Percentiles rank a stretch among this genome's conserved stretches.
These are phyloP conservation scores for Aplochiton taeniatus DNA, from an alignment of 2,797 vertebrate species.

Conservation along the genomic window DNA sequence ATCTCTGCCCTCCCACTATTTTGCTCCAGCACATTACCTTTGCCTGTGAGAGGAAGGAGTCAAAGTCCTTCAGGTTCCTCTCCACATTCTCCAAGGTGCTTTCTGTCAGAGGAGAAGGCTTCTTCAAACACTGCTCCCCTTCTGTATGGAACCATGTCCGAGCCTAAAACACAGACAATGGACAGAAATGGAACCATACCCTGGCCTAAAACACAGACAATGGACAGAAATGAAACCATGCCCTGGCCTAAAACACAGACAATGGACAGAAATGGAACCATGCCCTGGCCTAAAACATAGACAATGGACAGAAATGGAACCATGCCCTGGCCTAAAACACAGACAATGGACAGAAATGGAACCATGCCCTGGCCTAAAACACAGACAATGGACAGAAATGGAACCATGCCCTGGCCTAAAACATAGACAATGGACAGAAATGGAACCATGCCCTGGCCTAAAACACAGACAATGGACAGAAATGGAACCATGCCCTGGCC, in stretches of 20 bases:
- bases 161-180: constrained; percentile 66
- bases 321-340: constrained; percentile 78
- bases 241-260: constrained; percentile 70
- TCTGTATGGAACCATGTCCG: constrained; percentile 82
- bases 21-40: constrained; percentile 64
- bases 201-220: constrained; percentile 70
- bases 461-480: constrained; percentile 5
- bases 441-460: constrained; percentile 86
- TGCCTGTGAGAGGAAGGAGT: constrained; percentile 75
- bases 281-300: constrained; percentile 71
- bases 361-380: constrained; percentile 82
- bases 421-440: neutral
- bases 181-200: constrained; percentile 76
- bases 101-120: constrained; percentile 56
- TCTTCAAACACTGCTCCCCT: constrained; percentile 71
- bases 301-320: constrained; percentile 66
- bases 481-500: constrained; percentile 83
- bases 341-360: constrained; percentile 52
- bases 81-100: constrained; percentile 63
- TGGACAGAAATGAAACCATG: constrained; percentile 76
- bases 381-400: constrained; percentile 28
- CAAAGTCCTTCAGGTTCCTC: constrained; percentile 59
- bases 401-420: constrained; percentile 85
- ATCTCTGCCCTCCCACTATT: no score
- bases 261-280: constrained; percentile 76